Evolutionary conservation across 30 jellyfish, hydroid and myxozoan species (phyloP), one percentile per base, ranked within the genome.

Genomic region (Aurelia sp.): DNA sequence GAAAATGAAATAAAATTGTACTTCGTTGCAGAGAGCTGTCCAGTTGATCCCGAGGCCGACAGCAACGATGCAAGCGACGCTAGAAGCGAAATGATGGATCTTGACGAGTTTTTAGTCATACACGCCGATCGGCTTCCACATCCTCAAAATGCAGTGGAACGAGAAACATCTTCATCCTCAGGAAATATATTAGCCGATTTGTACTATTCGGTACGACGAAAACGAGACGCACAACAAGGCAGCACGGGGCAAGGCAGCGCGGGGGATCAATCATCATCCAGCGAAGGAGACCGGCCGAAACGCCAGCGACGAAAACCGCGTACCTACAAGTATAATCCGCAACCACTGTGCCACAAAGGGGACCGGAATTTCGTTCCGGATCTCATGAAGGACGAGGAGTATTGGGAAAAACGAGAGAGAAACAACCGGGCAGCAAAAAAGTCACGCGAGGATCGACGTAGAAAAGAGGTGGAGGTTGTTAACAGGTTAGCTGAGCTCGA

Each of bases 391-490:
- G 96, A 86, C 57, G 81, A 52, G 53, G 98, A 92, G 4, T 92
- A 92, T 72, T 92, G 98, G 98, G 98, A 87, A 35, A 67, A 95
- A 40, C 59, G 98, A 44, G 87, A 92, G 71, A 72, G 98, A n/a
- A 92, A 92, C 52, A 92, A 92, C 82, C 87, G 65, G 72, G 98
- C 98, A 13, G 98, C 98, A 4, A 92, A 83, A 74, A 92, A 87
- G 62, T 92, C 98, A 17, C 87, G 98, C 55, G 98, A 92, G 72
- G 96, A 92, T 66, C 88, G 98, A 16, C 68, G 98, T n/a, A 87
- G 89, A 64, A 92, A 92, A 72, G 98, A 92, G 76, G 75, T 92
- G 38, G 98, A 92, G 72, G 91, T 92, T 38, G 83, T 92, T 6
- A 73, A 88, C 57, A 92, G 69, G 52, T 60, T 80, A 74, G 88